Evolutionary conservation across 2,113 vertebrate genomes (phyloP).

Genomic region (Phoxinus phoxinus): DNA sequence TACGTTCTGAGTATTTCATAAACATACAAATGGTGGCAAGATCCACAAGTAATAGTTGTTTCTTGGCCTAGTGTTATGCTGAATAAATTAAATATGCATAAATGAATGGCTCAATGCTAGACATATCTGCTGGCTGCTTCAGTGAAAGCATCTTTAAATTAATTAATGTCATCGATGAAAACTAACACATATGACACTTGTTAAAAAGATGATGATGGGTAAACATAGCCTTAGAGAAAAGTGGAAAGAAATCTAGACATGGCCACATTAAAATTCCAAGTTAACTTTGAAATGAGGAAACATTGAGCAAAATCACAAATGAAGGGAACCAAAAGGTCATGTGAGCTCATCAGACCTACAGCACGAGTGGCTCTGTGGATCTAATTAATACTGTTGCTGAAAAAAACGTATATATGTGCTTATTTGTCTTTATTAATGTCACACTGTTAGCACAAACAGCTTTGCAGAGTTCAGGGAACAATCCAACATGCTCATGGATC

Average conservation of each 20-base stretch:
- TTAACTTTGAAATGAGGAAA: slow-evolving; percentile 15
- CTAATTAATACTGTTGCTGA: slow-evolving; percentile 43
- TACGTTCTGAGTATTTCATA: not conserved
- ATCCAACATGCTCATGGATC: not conserved
- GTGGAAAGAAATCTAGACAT: slow-evolving; percentile 1
- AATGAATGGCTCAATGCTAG: not conserved
- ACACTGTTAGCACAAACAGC: not conserved
- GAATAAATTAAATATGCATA: not conserved
- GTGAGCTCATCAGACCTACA: slow-evolving; percentile 52
- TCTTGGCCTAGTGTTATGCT: slow-evolving; percentile 4
- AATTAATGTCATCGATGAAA: not conserved
- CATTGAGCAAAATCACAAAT: slow-evolving; percentile 18
- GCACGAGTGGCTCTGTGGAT: not conserved
- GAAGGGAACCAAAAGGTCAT: slow-evolving; percentile 50
- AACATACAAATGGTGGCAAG: not conserved
- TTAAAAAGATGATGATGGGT: not conserved
- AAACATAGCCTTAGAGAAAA: slow-evolving; percentile 31
- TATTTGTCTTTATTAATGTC: not conserved
- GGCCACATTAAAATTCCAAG: slow-evolving; percentile 12
- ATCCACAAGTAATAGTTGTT: not conserved
- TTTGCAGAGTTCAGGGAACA: not conserved
- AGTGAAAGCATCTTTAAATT: not conserved
- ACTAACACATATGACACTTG: not conserved
- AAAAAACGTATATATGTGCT: not conserved
- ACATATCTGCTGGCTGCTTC: slow-evolving; percentile 3